Percentiles rank a stretch among this genome's conserved stretches.
Evolutionary conservation across 2,888 invertebrate species (phyloP).

Genomic region (Epinotia brunnichana): DNA sequence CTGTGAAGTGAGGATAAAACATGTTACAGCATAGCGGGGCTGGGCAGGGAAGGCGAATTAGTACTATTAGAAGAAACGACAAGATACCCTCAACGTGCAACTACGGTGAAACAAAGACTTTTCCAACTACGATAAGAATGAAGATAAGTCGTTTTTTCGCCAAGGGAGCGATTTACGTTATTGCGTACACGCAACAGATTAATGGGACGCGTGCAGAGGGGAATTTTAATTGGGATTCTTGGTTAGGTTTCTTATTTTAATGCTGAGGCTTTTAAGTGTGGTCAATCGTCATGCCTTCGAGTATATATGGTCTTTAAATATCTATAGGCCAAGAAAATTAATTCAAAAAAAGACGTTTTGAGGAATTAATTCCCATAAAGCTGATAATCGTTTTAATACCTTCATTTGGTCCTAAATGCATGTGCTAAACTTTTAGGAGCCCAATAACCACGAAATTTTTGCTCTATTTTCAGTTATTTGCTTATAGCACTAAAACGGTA

Average conservation of each 20-base stretch:
- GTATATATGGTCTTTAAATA: too few species aligned
- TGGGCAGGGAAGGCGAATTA: slow-evolving; percentile 67
- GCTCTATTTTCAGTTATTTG: too few species aligned
- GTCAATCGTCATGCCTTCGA: background rate
- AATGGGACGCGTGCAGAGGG: slow-evolving; percentile 55
- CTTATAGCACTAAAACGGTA: too few species aligned
- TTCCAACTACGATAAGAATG: slow-evolving; percentile 5
- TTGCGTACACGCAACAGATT: slow-evolving; percentile 53
- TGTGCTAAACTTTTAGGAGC: too few species aligned
- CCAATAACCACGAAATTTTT: too few species aligned
- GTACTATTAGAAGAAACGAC: slow-evolving; percentile 73
- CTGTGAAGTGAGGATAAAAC: too few species aligned
- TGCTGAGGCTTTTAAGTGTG: background rate
- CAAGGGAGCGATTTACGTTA: slow-evolving; percentile 53
- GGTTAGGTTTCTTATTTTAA: slow-evolving; percentile 22
- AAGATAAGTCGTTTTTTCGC: slow-evolving; percentile 13
- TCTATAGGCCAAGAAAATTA: too few species aligned
- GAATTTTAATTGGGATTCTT: slow-evolving; percentile 63
- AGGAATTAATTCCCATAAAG: too few species aligned
- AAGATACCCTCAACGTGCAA: slow-evolving; percentile 63
- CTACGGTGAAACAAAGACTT: slow-evolving; percentile 8
- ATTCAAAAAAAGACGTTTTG: too few species aligned
- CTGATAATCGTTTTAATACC: too few species aligned
- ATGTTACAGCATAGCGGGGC: too few species aligned
- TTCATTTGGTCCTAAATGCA: too few species aligned